Evolutionary conservation across 1,140 invertebrate species (phyloP), one percentile per base, ranked within the genome.

Genomic region (Achroia grisella): DNA sequence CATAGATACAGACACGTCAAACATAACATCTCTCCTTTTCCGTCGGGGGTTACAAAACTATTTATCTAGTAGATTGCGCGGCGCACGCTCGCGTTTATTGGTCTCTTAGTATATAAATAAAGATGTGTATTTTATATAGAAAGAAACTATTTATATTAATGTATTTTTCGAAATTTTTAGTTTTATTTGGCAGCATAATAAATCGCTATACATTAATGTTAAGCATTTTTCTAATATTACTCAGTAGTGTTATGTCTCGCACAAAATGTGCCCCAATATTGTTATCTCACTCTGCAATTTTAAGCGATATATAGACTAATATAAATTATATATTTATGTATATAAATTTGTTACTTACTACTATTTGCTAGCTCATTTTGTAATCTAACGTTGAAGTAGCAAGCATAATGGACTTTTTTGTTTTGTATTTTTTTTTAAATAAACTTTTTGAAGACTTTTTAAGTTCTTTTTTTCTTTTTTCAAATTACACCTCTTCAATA

Each of bases 351-450:
- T 72, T 70, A 70, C 62, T 23, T 51, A 56, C 51, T 46, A 50
- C 56, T 69, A 59, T 74, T 69, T 65, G 62, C 57, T 62, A 50
- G 51, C 62, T 71, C 70, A 56, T 62, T 60, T 73, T 69, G 48
- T 68, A 67, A 61, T 57, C 51, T 56, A 71, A 69, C 58, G 48
- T 74, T 71, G 68, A 59, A 57, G 49, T 71, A 69, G 69, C 69
- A 64, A 71, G 71, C 68, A 66, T 62, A 55, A 66, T 60, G 71
- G 58, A 59, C 35, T 42, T 62, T 71, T 73, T 75, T 73, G 71
- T 66, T 55, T 74, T 76, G 76, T 74, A 53, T 72, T 58, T 64
- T 76, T 78, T 78, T 82, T 83, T 78, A 66, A 82, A 83, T 80
- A 80, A 83, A 83, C 74, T 71, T 83, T 72, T 83, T 77, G 72